Conservation (phyloP, 2,888 invertebrate genomes). For the Lithophane socia region DNA sequence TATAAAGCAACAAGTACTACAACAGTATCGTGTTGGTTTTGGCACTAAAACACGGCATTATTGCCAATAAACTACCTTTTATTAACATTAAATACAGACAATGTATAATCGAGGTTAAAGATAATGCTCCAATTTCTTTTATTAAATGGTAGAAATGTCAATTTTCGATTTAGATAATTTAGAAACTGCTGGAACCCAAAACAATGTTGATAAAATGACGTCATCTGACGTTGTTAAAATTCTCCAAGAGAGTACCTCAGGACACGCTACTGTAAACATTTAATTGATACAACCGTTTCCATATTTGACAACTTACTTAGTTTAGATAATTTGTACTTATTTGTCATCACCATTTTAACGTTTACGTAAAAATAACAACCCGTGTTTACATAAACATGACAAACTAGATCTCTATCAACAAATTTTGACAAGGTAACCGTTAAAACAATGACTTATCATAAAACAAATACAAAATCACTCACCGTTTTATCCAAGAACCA, state of each 20-base stretch:
- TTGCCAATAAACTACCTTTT: conserved; percentile 5
- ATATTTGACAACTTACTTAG: background rate
- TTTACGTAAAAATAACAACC: background rate
- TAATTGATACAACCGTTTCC: background rate
- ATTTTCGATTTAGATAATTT: background rate
- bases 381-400: background rate
- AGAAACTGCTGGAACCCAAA: background rate
- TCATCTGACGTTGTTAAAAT: background rate
- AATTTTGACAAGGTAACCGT: background rate
- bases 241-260: background rate
- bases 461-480: conserved; percentile 81
- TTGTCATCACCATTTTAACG: background rate
- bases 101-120: background rate
- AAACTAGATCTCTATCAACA: conserved; percentile 7
- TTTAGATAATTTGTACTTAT: background rate
- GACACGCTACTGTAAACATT: background rate
- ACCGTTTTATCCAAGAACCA: conserved; percentile 98
- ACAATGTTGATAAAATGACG: background rate
- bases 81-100: background rate
- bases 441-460: background rate
- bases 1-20: conserved; percentile 25
- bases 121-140: background rate
- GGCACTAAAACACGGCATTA: conserved; percentile 5
- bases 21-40: background rate
- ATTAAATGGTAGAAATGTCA: background rate